Percentiles rank a stretch among this genome's conserved stretches.
Evolutionary conservation across 2,888 invertebrate genomes (phyloP).

Genomic region (Dichetophora obliterata): DNA sequence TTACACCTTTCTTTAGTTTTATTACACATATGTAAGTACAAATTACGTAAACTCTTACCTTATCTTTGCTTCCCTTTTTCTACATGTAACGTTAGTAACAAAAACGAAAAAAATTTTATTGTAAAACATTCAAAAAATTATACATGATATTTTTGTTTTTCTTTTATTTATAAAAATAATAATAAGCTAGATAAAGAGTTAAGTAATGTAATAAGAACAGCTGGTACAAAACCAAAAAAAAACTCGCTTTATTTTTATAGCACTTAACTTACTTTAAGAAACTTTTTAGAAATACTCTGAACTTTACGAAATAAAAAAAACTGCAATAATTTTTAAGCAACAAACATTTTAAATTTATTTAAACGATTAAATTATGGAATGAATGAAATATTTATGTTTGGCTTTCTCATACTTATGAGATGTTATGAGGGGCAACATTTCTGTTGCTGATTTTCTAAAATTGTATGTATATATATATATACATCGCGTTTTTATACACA

Average conservation of each 20-base stretch:
- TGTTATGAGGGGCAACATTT: conserved; percentile 40
- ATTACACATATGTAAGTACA: background rate
- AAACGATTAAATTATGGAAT: background rate
- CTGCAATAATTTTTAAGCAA: conserved; percentile 19
- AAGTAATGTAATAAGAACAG: background rate
- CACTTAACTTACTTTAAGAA: background rate
- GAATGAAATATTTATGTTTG: too few species aligned
- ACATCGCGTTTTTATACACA: conserved; percentile 39
- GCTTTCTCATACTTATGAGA: background rate
- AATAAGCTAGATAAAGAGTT: background rate
- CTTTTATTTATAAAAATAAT: background rate
- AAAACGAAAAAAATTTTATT: conserved; percentile 57
- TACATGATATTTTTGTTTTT: conserved; percentile 18
- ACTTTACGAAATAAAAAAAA: conserved; percentile 6
- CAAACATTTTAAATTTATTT: conserved; percentile 1
- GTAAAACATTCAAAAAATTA: conserved; percentile 43
- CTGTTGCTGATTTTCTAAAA: conserved; percentile 43
- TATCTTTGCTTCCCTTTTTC: conserved; percentile 90
- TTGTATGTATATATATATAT: conserved; percentile 43
- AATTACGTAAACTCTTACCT: conserved; percentile 74
- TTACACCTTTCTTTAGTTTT: background rate
- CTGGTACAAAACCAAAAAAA: background rate
- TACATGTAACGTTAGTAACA: conserved; percentile 69
- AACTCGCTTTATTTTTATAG: background rate
- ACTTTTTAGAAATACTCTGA: background rate